Evolutionary conservation across 2,113 vertebrate species (phyloP).

Genomic region (Clarias macrocephalus): DNA sequence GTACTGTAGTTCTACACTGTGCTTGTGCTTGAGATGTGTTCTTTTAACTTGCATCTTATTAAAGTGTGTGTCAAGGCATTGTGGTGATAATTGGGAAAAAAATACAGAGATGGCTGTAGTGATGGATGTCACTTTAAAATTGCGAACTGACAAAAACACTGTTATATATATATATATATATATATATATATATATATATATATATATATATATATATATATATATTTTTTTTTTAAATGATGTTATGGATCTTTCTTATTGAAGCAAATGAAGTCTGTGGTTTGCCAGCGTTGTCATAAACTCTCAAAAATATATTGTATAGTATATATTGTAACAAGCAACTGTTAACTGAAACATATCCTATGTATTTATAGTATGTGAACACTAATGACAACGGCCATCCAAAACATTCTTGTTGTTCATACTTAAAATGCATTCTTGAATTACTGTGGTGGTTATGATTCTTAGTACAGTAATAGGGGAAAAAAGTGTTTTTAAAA

Average conservation of each 20-base stretch:
- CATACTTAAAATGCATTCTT: background rate
- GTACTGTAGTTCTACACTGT: background rate
- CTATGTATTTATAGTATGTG: background rate
- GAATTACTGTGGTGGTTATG: background rate
- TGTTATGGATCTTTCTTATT: too few species aligned
- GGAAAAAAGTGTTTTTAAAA: background rate
- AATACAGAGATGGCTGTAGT: background rate
- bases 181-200: too few species aligned
- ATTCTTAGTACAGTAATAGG: background rate
- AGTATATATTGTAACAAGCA: too few species aligned
- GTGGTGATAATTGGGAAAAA: background rate
- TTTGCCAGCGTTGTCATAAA: background rate
- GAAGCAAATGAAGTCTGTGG: background rate
- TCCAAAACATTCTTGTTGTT: background rate
- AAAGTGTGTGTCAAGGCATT: background rate
- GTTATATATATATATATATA: too few species aligned
- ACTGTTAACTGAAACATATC: background rate
- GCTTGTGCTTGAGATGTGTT: background rate
- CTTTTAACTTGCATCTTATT: slow-evolving; percentile 25
- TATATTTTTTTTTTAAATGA: too few species aligned
- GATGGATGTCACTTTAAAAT: background rate
- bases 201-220: too few species aligned
- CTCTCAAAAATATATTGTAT: too few species aligned
- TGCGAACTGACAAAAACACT: background rate
- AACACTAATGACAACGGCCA: background rate